Base-by-base conservation (phyloP, 2,888 invertebrate species). In the Coenonympha arcania region DNA sequence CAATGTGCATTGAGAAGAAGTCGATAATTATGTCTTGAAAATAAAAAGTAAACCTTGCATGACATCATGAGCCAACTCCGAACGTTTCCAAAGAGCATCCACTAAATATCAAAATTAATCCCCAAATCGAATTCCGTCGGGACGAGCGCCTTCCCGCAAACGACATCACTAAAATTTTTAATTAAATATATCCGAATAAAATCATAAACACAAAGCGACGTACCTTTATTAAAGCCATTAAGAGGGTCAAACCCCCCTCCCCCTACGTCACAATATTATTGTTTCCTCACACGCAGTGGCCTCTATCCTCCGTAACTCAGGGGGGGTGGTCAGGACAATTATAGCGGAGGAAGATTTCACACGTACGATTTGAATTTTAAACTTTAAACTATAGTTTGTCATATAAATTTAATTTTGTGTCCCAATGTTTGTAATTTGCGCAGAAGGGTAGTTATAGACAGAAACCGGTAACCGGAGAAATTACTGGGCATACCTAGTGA, bases 381-480 rank as follows among this genome's bases (percentile, higher is more conserved):
- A 80, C 83, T 83, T 85, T 83, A 80, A 83, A 80, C 83, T 82
- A 83, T 85, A 85, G 85, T 85, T 85, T 82, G 84, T 83, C 82
- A 81, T 79, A 81, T 81, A 79, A 82, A 85, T 83, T 83, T 79
- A 80, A 83, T 85, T 82, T 79, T 71, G 80, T 76, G 69, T 64
- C 62, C 64, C 65, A 64, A 62, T 68, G 67, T 69, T 71, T 55
- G 44, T 56, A 51, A 40, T 68, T 74, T 59, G 24, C 9, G 6
- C 22, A 39, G 39, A 8, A 24, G 22, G 15, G 9, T 24, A 39
- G 41, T 28, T 11, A 1, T 26, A 24, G 41, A 41, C 28, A 28
- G 28, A 28, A 6, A 13, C n/a, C n/a, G n/a, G n/a, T n/a, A n/a
- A n/a, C n/a, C n/a, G n/a, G n/a, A n/a, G n/a, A n/a, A n/a, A n/a